Conservation (phyloP, 1,140 invertebrate species). For the Andrena cerasifolii region DNA sequence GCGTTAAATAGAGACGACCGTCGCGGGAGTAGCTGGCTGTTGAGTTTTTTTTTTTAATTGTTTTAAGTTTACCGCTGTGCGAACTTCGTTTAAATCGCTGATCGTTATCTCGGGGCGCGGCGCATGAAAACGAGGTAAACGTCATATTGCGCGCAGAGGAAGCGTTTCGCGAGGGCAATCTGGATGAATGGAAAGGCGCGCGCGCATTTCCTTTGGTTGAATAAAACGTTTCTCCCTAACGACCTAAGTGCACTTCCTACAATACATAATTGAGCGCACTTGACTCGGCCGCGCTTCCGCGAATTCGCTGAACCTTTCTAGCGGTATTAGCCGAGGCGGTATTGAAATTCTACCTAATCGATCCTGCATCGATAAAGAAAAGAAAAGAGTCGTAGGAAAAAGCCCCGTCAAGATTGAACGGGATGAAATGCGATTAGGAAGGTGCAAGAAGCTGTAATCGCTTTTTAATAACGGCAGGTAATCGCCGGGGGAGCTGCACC, state of each 20-base stretch:
- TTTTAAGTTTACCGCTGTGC: neutral
- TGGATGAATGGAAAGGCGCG: conserved; percentile 44
- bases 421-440: neutral
- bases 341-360: neutral
- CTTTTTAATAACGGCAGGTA: neutral
- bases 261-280: conserved; percentile 47
- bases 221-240: conserved; percentile 43
- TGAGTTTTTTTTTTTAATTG: conserved; percentile 1
- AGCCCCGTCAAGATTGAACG: too few species aligned
- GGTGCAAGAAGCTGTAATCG: neutral
- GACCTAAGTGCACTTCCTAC: conserved; percentile 44
- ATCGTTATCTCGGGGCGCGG: conserved; percentile 9
- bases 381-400: too few species aligned
- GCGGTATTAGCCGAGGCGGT: neutral
- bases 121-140: neutral
- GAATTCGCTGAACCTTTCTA: conserved; percentile 9
- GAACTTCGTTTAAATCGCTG: conserved; percentile 1
- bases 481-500: conserved; percentile 21
- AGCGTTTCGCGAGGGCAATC: conserved; percentile 37
- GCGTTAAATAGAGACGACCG: neutral
- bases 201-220: conserved; percentile 35
- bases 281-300: conserved; percentile 31
- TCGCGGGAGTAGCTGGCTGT: neutral
- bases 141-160: conserved; percentile 27
- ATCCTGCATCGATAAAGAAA: neutral